Evolutionary conservation across 2,888 invertebrate genomes (phyloP).

Genomic region (Tenthredo scrophulariae): DNA sequence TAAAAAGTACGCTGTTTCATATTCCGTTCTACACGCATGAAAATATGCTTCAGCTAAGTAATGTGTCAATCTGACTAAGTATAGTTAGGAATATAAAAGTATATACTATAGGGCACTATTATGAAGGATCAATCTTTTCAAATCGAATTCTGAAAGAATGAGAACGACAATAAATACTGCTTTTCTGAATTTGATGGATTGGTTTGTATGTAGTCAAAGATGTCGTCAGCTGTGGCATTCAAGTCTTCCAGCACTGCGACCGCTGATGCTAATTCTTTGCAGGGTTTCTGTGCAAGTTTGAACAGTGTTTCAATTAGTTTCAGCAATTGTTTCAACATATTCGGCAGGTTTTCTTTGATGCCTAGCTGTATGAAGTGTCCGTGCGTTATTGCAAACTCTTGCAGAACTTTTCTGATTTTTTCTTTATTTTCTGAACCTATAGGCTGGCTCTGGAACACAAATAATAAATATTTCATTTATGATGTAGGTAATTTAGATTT

Average conservation of each 20-base stretch:
- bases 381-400: conserved; percentile 62
- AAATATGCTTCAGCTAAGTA: not conserved
- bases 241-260: conserved; percentile 84
- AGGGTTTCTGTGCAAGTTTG: conserved; percentile 67
- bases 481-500: not conserved
- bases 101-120: not conserved
- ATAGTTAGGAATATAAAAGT: not conserved
- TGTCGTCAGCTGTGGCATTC: conserved; percentile 62
- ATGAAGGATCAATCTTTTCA: not conserved
- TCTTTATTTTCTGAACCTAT: conserved; percentile 52
- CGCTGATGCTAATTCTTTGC: conserved; percentile 79
- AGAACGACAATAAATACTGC: not conserved
- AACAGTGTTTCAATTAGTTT: conserved; percentile 68
- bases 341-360: conserved; percentile 68
- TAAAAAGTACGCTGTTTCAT: not conserved
- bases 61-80: not conserved
- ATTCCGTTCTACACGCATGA: not conserved
- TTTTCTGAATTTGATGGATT: conserved; percentile 70
- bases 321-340: conserved; percentile 66
- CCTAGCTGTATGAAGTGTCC: conserved; percentile 69
- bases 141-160: not conserved
- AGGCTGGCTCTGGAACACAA: conserved; percentile 35
- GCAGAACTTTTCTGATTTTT: conserved; percentile 60
- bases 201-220: conserved; percentile 68
- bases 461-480: not conserved